These are phyloP conservation scores for Odobenus rosmarus DNA, from an alignment of 2,113 vertebrate species.

Conservation along the genomic window DNA sequence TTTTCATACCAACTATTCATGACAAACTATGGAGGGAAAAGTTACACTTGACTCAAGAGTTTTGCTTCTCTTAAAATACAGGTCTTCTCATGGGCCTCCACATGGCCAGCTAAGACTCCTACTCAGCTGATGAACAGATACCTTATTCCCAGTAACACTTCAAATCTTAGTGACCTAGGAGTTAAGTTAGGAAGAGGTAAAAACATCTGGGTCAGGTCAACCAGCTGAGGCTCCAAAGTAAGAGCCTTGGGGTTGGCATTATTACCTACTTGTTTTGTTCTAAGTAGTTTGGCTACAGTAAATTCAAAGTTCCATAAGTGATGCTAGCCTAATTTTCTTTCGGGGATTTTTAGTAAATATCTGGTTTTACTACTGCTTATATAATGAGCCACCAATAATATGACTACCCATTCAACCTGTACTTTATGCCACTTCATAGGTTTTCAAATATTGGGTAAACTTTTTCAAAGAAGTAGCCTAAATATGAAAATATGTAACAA, in stretches of 20 bases:
- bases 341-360: background rate
- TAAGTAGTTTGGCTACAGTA: background rate
- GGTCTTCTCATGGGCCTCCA: background rate
- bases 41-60: background rate
- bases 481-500: background rate
- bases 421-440: slow-evolving; percentile 17
- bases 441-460: slow-evolving; percentile 28
- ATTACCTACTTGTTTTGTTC: background rate
- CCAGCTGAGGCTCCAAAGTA: background rate
- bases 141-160: slow-evolving; percentile 40
- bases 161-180: background rate
- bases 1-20: slow-evolving; percentile 25
- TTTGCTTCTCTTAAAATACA: slow-evolving; percentile 59
- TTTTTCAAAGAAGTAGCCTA: slow-evolving; percentile 38
- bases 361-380: slow-evolving; percentile 4
- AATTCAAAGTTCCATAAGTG: background rate
- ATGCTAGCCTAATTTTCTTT: background rate
- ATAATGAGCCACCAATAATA: background rate
- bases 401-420: background rate
- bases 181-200: slow-evolving; percentile 39
- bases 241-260: background rate
- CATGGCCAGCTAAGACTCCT: background rate
- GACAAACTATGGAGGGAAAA: slow-evolving; percentile 18
- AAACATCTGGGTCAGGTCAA: slow-evolving; percentile 14
- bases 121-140: slow-evolving; percentile 7